Base-by-base conservation (phyloP, 1,140 invertebrate species). In the Aphelinus atriplicis region DNA sequence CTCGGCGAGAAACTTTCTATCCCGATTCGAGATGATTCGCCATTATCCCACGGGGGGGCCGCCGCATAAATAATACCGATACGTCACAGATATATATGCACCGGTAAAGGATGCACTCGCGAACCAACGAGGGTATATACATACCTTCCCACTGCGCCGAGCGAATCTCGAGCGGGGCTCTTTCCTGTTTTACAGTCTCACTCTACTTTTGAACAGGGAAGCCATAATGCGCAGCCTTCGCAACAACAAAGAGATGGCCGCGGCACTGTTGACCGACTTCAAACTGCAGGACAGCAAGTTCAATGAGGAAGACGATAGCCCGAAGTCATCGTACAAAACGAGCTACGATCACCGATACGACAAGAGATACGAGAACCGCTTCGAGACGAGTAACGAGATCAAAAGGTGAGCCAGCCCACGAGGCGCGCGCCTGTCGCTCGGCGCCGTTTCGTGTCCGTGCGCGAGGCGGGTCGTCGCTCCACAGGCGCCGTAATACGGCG, bases 181-280 rank as follows among this genome's bases (percentile, higher is more conserved):
- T 0, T 26, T 26, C 26, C 26, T 26, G 26, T 26, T 26, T 26
- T 26, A 26, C 26, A 26, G 26, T 26, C 5, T 43, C 7, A 4
- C 1, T 57, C 46, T 65, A 58, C 64, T 80, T 80, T 48, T 78
- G 88, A 87, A 42, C 84, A 95, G 94, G 57, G 92, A 94, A 62
- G 92, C 92, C n/a, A 96, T 96, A 79, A 84, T 92, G 72, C 91
- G 91, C 78, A 94, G 92, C 57, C 92, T 96, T 72, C 88, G 92
- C 9, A 87, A 90, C 2, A 92, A 95, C 83, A 91, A 92, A 79
- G 90, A 91, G 50, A 91, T 93, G 60, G 91, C 93, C 48, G 88
- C 91, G 1, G 91, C 92, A 1, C 85, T 96, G 55, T 85, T 95
- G 51, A 91, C 93, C 5, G 93, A 95, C 81, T 92, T 84, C 63